Evolutionary conservation across 1,140 invertebrate species (phyloP).

Genomic region (Drosophila willistoni): DNA sequence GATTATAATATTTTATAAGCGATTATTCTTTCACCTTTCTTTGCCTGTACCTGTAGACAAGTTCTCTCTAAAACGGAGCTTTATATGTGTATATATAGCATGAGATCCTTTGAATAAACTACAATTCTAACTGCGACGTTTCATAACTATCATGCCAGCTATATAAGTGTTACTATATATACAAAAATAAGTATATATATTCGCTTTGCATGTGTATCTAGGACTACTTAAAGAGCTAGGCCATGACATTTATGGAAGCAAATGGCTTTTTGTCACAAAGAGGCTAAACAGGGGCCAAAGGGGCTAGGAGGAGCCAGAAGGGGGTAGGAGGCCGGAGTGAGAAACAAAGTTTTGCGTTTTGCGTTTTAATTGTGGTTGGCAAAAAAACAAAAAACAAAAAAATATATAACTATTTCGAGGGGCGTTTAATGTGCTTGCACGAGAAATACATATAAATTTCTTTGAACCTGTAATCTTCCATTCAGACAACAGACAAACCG

Average conservation of each 20-base stretch:
- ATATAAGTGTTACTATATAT: conserved; percentile 10
- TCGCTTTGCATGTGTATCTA: not conserved
- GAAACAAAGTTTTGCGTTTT: conserved; percentile 53
- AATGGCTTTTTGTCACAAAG: conserved; percentile 62
- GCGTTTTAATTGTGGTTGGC: conserved; percentile 68
- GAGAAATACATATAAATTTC: conserved; percentile 71
- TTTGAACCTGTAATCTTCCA: conserved; percentile 21
- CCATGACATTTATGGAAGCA: conserved; percentile 73
- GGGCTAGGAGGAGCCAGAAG: too few relatives aligned
- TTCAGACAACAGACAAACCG: conserved; percentile 18
- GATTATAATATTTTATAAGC: too few relatives aligned
- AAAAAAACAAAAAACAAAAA: conserved; percentile 12
- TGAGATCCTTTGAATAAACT: not conserved
- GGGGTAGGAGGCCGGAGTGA: not conserved
- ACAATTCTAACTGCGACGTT: not conserved
- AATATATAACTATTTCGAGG: conserved; percentile 53
- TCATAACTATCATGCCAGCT: not conserved
- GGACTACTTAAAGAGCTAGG: conserved; percentile 59
- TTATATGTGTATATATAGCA: not conserved
- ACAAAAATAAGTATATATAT: conserved; percentile 21
- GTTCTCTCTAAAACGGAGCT: not conserved
- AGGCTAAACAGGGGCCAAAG: not conserved
- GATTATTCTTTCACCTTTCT: too few relatives aligned
- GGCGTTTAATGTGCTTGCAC: conserved; percentile 56
- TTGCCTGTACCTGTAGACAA: too few relatives aligned